These are phyloP conservation scores for Drosophila maculinotata DNA, from an alignment of 2,888 invertebrate species.

Conservation along the genomic window DNA sequence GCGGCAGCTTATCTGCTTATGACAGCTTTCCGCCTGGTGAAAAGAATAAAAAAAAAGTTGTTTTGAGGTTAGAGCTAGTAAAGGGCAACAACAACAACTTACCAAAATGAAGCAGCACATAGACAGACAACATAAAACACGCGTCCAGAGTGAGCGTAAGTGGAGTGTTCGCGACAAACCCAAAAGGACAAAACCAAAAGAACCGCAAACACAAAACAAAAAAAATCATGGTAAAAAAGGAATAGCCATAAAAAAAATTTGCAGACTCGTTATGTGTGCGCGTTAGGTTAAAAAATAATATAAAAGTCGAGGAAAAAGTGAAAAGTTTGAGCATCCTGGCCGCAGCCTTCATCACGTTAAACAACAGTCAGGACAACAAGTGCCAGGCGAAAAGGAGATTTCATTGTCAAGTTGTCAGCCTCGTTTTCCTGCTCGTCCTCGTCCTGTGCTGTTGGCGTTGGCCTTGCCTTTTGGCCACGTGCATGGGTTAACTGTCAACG, in stretches of 20 bases:
- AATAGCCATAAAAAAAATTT: slow-evolving; percentile 51
- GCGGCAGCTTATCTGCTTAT: slow-evolving; percentile 84
- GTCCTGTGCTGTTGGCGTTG: slow-evolving; percentile 6
- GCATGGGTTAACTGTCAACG: slow-evolving; percentile 81
- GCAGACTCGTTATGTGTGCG: slow-evolving; percentile 30
- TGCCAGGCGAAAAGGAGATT: slow-evolving; percentile 51
- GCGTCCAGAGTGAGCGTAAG: slow-evolving; percentile 60
- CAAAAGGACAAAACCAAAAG: slow-evolving; percentile 66
- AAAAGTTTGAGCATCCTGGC: slow-evolving; percentile 55
- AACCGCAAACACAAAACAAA: slow-evolving; percentile 55
- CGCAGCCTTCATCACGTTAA: slow-evolving; percentile 67
- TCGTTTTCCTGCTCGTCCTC: not conserved
- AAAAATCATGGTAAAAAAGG: slow-evolving; percentile 24
- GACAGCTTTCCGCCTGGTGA: slow-evolving; percentile 82
- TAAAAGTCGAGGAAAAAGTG: slow-evolving; percentile 11
- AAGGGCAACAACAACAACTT: slow-evolving; percentile 36
- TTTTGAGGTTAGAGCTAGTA: slow-evolving; percentile 10
- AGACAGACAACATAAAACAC: slow-evolving; percentile 75
- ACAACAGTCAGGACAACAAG: slow-evolving; percentile 46
- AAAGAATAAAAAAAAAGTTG: slow-evolving; percentile 16
- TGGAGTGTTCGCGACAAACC: slow-evolving; percentile 57
- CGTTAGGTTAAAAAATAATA: slow-evolving; percentile 18
- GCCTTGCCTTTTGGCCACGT: slow-evolving; percentile 43
- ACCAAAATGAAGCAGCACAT: slow-evolving; percentile 53
- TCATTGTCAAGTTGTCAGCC: slow-evolving; percentile 64